Conservation (phyloP, 2,888 invertebrate species). For the Acanthosoma haemorrhoidale region DNA sequence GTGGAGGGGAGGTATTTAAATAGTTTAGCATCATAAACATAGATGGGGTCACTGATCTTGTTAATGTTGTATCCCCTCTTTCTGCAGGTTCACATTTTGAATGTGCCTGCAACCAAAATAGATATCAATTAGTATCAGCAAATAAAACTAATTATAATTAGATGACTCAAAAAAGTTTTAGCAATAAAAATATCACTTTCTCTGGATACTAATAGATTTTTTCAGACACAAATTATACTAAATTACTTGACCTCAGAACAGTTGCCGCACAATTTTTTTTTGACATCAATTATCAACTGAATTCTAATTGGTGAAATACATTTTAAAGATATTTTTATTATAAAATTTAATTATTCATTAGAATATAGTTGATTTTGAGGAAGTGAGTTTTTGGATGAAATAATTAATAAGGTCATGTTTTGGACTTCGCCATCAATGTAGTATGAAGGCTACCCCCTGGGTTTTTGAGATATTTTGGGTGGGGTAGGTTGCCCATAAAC, state of each 20-base stretch:
- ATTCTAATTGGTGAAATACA: no score
- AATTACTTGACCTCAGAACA: neutral
- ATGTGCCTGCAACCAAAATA: constrained; percentile 70
- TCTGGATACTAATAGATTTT: neutral
- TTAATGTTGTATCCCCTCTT: constrained; percentile 79
- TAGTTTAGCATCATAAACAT: constrained; percentile 47
- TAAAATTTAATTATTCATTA: no score
- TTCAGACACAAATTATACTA: neutral
- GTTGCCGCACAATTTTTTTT: no score
- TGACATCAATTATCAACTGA: no score
- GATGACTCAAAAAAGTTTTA: neutral
- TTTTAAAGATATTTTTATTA: no score
- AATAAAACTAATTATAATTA: neutral
- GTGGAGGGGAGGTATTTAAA: constrained; percentile 48
- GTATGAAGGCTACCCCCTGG: no score
- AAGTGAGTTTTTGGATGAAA: no score
- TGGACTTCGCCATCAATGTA: no score
- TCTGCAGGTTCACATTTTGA: constrained; percentile 91
- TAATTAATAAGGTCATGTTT: no score
- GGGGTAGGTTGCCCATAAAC: no score
- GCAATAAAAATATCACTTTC: neutral
- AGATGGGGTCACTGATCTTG: constrained; percentile 48
- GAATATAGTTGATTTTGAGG: no score
- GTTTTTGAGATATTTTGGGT: no score
- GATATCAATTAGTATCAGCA: neutral